These are phyloP conservation scores for Rhorus exstirpatorius DNA, from an alignment of 2,888 invertebrate genomes.

Conservation along the genomic window DNA sequence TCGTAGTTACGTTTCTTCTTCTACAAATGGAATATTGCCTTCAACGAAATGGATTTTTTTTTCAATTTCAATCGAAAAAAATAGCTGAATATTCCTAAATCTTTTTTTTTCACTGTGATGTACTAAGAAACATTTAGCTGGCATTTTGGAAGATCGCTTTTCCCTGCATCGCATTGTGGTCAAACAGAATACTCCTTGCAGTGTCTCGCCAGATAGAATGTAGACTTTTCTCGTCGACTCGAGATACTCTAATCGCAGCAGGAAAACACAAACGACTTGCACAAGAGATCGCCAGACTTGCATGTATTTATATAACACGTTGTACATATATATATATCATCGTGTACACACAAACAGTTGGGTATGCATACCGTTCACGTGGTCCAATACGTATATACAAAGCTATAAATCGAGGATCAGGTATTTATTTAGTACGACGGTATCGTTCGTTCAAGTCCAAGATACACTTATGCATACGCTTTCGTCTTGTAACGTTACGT, in stretches of 20 bases:
- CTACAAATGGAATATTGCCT: too few species aligned
- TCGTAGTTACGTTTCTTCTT: too few species aligned
- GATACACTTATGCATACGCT: conserved; percentile 30
- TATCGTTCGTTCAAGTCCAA: conserved; percentile 47
- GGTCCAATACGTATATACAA: neutral
- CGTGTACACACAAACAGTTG: neutral
- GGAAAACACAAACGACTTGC: conserved; percentile 33
- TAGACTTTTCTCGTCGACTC: conserved; percentile 32
- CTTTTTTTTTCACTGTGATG: too few species aligned
- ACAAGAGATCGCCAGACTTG: conserved; percentile 34
- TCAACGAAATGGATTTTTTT: too few species aligned
- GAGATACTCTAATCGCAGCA: conserved; percentile 28
- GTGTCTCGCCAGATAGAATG: conserved; percentile 28
- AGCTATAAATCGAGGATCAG: conserved; percentile 15
- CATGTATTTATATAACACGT: neutral
- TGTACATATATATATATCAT: neutral
- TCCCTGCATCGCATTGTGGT: neutral
- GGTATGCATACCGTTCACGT: neutral
- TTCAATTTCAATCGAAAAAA: too few species aligned
- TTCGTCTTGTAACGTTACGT: conserved; percentile 28
- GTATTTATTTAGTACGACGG: conserved; percentile 38
- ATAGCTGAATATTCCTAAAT: too few species aligned
- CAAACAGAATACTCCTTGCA: neutral
- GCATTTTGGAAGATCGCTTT: too few species aligned
- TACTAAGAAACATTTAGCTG: too few species aligned